Evolutionary conservation across 2,888 invertebrate genomes (phyloP), one percentile per base, ranked within the genome.

Genomic region (Cyclophora punctaria): DNA sequence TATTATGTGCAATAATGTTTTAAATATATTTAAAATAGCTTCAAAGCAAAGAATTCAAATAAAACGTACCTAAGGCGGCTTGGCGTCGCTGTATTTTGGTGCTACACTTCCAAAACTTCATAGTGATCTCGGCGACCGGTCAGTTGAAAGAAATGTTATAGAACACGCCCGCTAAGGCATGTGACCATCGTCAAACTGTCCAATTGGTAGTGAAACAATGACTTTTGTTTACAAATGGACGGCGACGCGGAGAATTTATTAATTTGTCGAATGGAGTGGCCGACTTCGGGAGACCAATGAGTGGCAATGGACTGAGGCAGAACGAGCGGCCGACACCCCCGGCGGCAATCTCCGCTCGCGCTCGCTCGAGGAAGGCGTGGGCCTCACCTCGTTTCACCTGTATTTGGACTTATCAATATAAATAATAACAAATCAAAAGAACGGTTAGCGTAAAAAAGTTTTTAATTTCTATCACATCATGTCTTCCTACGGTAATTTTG

Each of bases 381-480:
- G 75, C 66, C 71, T 67, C 66, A 71, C 74, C 71, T 75, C 68
- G 64, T 68, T 69, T 66, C 55, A 52, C 61, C 52, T 55, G 58
- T 58, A 53, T 55, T 56, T 48, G 60, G 60, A 52, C 52, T 51
- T 20, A 20, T 20, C 49, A 46, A 46, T 45, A 50, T 53, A 54
- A 49, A 49, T 52, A 46, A 49, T 53, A 52, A 52, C 53, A 64
- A 74, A 67, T 71, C 69, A 69, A 74, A 57, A 67, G 56, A 67
- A 64, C 51, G 49, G 55, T 58, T 86, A 80, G 83, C 81, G 87
- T 88, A 87, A 82, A 88, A 88, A 88, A 86, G 78, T 86, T 87
- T 37, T 59, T 86, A 78, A 73, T 88, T 76, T 84, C 86, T 88
- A 87, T 87, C 86, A 87, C 87, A 86, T 85, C 76, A 78, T 84